Conservation (phyloP, 1,140 invertebrate genomes). For the Drosophila pandora region DNA sequence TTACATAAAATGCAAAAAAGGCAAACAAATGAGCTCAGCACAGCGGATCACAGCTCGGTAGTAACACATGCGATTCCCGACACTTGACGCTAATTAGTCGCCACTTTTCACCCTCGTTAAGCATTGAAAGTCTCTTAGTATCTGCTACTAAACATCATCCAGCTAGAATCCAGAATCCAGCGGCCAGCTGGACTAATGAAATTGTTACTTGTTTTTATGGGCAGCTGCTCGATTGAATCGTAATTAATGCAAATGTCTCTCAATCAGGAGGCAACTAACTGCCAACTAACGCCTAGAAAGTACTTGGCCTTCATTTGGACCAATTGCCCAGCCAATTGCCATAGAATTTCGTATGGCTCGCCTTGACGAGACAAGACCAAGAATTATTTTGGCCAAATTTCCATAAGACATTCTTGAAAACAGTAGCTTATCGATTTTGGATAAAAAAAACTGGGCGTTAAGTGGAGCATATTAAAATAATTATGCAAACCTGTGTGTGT, state of each 20-base stretch:
- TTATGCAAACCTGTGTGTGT: constrained; percentile 55
- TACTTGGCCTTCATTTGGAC: constrained; percentile 55
- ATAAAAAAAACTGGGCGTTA: constrained; percentile 35
- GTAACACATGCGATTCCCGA: constrained; percentile 14
- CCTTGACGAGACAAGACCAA: constrained; percentile 52
- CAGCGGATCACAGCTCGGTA: background rate
- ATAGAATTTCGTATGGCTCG: constrained; percentile 23
- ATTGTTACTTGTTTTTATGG: constrained; percentile 67
- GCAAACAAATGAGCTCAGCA: constrained; percentile 34
- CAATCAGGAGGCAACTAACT: constrained; percentile 29
- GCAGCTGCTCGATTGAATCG: constrained; percentile 70
- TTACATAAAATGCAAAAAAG: constrained; percentile 49
- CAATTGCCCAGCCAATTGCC: constrained; percentile 10
- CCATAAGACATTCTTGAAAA: constrained; percentile 46
- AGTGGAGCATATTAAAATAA: constrained; percentile 48
- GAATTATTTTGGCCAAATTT: constrained; percentile 50
- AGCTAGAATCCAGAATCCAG: constrained; percentile 11
- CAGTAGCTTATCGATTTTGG: constrained; percentile 45
- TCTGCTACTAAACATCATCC: constrained; percentile 19
- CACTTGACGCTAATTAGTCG: constrained; percentile 53
- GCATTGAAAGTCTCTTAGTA: constrained; percentile 43
- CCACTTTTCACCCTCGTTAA: constrained; percentile 64
- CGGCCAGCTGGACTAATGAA: constrained; percentile 58
- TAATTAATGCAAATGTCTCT: constrained; percentile 69
- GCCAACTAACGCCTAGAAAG: constrained; percentile 56